Percentiles rank a stretch among this genome's conserved stretches.
Evolutionary conservation across 2,888 invertebrate genomes (phyloP).

Genomic region (Diarsia rubi): DNA sequence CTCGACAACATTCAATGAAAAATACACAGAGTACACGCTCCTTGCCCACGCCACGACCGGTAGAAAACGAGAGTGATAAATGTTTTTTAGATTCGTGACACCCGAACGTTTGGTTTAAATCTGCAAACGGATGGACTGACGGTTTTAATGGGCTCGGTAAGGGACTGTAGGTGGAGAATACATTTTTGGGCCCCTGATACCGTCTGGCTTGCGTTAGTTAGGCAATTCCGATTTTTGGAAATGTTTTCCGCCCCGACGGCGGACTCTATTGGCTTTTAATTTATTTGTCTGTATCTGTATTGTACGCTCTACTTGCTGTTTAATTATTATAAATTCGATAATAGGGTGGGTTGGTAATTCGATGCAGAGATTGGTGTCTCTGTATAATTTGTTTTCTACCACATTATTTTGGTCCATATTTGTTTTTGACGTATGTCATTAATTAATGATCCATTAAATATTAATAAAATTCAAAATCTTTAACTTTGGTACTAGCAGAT

Average conservation of each 20-base stretch:
- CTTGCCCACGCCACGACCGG: conserved; percentile 64
- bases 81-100: conserved; percentile 84
- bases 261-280: conserved; percentile 82
- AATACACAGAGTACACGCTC: conserved; percentile 76
- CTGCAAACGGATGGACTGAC: conserved; percentile 85
- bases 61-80: conserved; percentile 84
- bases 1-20: conserved; percentile 77
- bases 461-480: neutral
- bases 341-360: conserved; percentile 48
- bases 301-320: conserved; percentile 71
- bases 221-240: conserved; percentile 79
- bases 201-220: conserved; percentile 71
- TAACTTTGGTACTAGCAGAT: neutral
- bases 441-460: neutral
- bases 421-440: conserved; percentile 6
- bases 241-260: conserved; percentile 70
- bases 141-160: conserved; percentile 86
- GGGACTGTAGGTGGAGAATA: conserved; percentile 82
- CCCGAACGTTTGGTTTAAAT: conserved; percentile 83
- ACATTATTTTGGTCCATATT: conserved; percentile 9
- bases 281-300: conserved; percentile 82
- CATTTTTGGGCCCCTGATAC: conserved; percentile 73
- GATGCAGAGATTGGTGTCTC: conserved; percentile 16
- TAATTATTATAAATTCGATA: conserved; percentile 55
- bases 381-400: conserved; percentile 25